Base-by-base conservation (phyloP, 2,113 vertebrate species). In the Gavialis gangeticus region DNA sequence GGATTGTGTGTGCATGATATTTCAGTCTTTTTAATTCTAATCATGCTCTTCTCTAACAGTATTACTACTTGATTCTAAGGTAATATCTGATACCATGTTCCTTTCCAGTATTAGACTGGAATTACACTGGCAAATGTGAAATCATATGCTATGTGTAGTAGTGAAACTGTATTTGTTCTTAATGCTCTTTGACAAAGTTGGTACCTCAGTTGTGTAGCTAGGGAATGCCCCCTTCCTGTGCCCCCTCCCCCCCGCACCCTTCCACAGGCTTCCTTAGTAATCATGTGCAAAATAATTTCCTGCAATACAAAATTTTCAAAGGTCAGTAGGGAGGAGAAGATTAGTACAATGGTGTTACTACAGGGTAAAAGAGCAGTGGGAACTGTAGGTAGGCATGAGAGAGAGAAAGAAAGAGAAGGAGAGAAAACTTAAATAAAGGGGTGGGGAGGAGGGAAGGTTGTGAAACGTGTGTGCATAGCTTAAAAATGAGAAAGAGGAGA, bases 381-480 rank as follows among this genome's bases (percentile, higher is more conserved):
- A 94, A 94, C 85, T 1, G 89, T 75, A 90, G 78, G 85, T n/a
- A 60, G 90, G 57, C 63, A 79, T 83, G 25, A 76, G 6, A 82
- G 89, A 71, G 64, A 69, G 60, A 89, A 94, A 76, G 6, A 82
- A 91, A 71, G 64, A 69, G 60, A 89, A 94, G 7, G 66, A 71
- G 46, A 34, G 34, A 46, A 46, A 46, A 55, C 15, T 87, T 34
- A 91, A 94, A 91, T 91, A 85, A 79, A 87, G 94, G 79, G 69
- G 19, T 0, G 80, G 69, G 89, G 30, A 79, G 12, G 69, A 87
- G 89, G 12, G 69, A 87, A 91, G n/a, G 85, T 82, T 28, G 24
- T 64, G 77, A 90, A 73, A 46, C 21, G 58, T 67, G 64, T 24
- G 60, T 9, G 14, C 55, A 76, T 85, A 83, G 89, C 54, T 91